phyloP scores from a whole-genome alignment of 2,888 invertebrate genomes.

The Epinotia ramella region DNA sequence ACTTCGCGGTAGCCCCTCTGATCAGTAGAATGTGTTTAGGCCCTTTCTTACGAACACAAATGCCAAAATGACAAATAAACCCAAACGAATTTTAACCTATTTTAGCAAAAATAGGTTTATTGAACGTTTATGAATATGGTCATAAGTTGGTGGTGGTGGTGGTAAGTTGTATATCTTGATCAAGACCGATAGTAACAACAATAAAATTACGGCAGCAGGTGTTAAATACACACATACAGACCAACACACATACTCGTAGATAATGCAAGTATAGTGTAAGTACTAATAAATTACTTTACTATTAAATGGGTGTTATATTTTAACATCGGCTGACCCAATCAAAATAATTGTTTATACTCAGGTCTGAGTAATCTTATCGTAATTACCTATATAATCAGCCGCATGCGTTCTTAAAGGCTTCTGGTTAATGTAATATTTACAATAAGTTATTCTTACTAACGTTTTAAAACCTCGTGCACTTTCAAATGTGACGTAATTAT shows the following conservation, averaged over 20 bases:
- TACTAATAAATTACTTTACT: conserved; percentile 7
- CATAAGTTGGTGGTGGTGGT: too few relatives aligned
- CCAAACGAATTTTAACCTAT: too few relatives aligned
- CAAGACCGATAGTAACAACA: too few relatives aligned
- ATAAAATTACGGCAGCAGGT: neutral
- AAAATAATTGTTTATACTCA: conserved; percentile 34
- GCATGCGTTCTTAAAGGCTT: conserved; percentile 24
- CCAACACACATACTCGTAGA: neutral
- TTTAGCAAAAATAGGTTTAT: too few relatives aligned
- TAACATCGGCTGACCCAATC: conserved; percentile 18
- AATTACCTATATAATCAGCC: conserved; percentile 38
- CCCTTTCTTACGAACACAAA: too few relatives aligned
- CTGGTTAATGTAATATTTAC: conserved; percentile 22
- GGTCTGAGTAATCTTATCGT: conserved; percentile 33
- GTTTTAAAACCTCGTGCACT: conserved; percentile 7
- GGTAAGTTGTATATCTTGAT: too few relatives aligned
- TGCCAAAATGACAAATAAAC: too few relatives aligned
- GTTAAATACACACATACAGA: neutral
- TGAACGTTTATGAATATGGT: too few relatives aligned
- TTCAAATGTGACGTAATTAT: conserved; percentile 1
- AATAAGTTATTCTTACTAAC: conserved; percentile 24
- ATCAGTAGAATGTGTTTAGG: too few relatives aligned
- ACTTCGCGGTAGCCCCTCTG: too few relatives aligned
- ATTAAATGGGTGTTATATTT: conserved; percentile 24
- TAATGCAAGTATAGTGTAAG: neutral